Evolutionary conservation across 1,140 invertebrate species (phyloP).

Genomic region (Trichonephila inaurata): DNA sequence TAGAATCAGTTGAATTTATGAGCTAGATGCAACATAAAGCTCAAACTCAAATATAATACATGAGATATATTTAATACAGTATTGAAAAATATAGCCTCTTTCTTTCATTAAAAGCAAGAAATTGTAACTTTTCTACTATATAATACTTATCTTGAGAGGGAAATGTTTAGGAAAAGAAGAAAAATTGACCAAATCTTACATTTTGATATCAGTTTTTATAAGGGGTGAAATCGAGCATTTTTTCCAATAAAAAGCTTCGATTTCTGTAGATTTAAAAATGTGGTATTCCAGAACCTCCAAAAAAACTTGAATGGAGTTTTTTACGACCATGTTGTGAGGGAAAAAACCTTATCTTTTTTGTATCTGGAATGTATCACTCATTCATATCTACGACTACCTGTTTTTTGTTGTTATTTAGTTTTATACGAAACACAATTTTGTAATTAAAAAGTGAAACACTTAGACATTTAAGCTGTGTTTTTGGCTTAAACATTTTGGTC

Average conservation of each 20-base stretch:
- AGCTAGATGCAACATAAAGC: not conserved
- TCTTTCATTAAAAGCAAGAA: not conserved
- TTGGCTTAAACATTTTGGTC: no score
- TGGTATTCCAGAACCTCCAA: no score
- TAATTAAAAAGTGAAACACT: no score
- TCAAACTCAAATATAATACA: not conserved
- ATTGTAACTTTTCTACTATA: not conserved
- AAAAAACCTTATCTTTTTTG: not conserved
- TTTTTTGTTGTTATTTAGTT: no score
- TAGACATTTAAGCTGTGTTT: no score
- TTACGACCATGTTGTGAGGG: not conserved
- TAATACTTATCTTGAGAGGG: not conserved
- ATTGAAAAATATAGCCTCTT: not conserved
- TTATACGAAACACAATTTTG: no score
- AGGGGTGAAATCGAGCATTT: not conserved
- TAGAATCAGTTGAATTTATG: not conserved
- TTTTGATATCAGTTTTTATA: not conserved
- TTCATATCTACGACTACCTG: no score
- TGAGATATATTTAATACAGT: not conserved
- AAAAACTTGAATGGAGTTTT: not conserved
- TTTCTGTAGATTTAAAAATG: not conserved
- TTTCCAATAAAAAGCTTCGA: not conserved
- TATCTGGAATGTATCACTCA: no score
- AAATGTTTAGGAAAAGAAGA: not conserved
- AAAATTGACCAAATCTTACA: not conserved